Percentiles rank a stretch among this genome's conserved stretches.
These are phyloP conservation scores for Syngnathus floridae DNA, from an alignment of 2,113 vertebrate species.

Conservation along the genomic window DNA sequence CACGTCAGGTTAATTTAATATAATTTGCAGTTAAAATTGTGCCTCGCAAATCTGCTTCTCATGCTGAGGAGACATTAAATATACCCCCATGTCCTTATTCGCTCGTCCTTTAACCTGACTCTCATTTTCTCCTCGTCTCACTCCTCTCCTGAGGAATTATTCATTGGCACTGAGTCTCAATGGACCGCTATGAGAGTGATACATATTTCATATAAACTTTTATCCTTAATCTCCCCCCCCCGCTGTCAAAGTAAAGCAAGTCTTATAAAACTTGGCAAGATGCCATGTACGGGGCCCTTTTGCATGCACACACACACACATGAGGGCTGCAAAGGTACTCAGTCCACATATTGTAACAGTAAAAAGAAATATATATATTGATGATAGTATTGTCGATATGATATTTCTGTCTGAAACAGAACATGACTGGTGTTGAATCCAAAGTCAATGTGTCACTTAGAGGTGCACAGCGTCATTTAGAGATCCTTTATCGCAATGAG, in stretches of 20 bases:
- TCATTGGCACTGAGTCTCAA: constrained; percentile 52
- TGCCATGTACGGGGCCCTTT: constrained; percentile 7
- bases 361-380: too few relatives aligned
- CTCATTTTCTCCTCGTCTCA: constrained; percentile 23
- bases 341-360: too few relatives aligned
- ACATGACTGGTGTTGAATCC: too few relatives aligned
- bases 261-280: constrained; percentile 28
- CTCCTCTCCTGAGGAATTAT: constrained; percentile 55
- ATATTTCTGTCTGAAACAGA: too few relatives aligned
- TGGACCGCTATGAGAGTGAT: constrained; percentile 55
- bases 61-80: neutral
- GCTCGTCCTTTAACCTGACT: constrained; percentile 4
- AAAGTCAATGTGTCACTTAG: too few relatives aligned
- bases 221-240: constrained; percentile 49
- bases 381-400: too few relatives aligned
- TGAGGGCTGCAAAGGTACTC: neutral
- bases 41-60: neutral
- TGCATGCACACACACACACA: neutral
- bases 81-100: constrained; percentile 10
- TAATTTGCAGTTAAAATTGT: neutral
- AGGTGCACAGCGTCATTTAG: too few relatives aligned
- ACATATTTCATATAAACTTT: constrained; percentile 62
- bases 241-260: constrained; percentile 34
- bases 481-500: constrained; percentile 7
- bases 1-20: neutral